Percentiles rank a stretch among this genome's conserved stretches.
Conservation (phyloP, 2,888 invertebrate genomes). For the Glyphotaelius pellucidus region DNA sequence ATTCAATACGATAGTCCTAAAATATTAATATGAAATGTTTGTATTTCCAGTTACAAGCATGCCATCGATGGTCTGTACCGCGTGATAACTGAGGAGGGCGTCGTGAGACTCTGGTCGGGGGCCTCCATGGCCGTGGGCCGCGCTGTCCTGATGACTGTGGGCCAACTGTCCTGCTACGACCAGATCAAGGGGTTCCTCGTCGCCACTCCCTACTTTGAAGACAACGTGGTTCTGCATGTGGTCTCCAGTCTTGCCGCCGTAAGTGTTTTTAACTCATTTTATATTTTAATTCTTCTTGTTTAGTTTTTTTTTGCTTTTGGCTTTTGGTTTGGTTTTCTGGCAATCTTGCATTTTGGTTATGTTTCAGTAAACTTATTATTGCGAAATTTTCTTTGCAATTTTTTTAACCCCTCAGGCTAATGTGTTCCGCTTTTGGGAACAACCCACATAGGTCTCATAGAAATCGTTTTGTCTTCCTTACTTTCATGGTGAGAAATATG, state of each 20-base stretch:
- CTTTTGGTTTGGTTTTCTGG: too few relatives aligned
- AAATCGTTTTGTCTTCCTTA: too few relatives aligned
- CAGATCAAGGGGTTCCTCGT: constrained; percentile 85
- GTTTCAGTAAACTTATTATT: too few relatives aligned
- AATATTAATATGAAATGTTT: neutral
- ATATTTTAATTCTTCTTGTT: neutral
- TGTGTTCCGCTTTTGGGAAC: too few relatives aligned
- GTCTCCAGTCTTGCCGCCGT: constrained; percentile 91
- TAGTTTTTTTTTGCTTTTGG: neutral
- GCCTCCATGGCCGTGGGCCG: constrained; percentile 93
- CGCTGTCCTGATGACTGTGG: constrained; percentile 97
- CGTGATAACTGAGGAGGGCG: constrained; percentile 90
- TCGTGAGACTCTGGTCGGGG: constrained; percentile 89
- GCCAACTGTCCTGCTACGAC: constrained; percentile 98
- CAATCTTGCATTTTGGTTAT: too few relatives aligned
- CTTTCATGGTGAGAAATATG: too few relatives aligned
- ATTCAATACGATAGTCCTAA: neutral
- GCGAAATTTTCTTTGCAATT: too few relatives aligned
- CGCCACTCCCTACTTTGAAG: constrained; percentile 83
- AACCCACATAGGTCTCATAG: too few relatives aligned
- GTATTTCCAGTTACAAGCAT: constrained; percentile 90
- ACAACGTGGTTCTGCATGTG: constrained; percentile 93
- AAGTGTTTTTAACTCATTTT: constrained; percentile 71
- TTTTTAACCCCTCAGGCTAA: too few relatives aligned
- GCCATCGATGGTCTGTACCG: constrained; percentile 93